Percentiles rank a stretch among this genome's conserved stretches.
These are phyloP conservation scores for Tenualosa ilisha DNA, from an alignment of 2,797 vertebrate genomes.

Conservation along the genomic window DNA sequence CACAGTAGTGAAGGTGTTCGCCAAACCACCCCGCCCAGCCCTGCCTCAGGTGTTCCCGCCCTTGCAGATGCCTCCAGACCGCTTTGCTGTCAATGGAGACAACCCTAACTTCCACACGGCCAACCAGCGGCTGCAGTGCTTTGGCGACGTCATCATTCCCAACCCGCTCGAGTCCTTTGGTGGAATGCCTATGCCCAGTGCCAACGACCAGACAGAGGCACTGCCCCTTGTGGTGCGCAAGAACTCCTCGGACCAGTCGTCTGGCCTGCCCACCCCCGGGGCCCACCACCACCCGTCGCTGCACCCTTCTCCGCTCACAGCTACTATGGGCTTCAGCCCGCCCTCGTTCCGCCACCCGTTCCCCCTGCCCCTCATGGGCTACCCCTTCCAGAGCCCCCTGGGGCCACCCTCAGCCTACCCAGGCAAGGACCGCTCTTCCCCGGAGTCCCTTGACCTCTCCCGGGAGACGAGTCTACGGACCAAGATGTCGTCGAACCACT, in stretches of 20 bases:
- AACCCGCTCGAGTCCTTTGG: conserved; percentile 90
- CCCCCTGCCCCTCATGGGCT: conserved; percentile 94
- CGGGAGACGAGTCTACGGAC: conserved; percentile 96
- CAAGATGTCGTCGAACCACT: conserved; percentile 96
- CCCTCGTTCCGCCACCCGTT: conserved; percentile 96
- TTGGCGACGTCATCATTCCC: conserved; percentile 92
- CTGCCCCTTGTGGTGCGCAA: conserved; percentile 96
- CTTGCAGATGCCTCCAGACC: conserved; percentile 72
- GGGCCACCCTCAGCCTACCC: conserved; percentile 85
- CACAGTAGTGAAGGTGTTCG: conserved; percentile 97
- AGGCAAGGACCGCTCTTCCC: conserved; percentile 90
- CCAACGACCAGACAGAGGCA: conserved; percentile 94
- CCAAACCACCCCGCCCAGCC: conserved; percentile 83
- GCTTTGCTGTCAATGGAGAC: conserved; percentile 74
- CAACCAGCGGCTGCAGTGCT: conserved; percentile 95
- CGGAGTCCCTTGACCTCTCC: conserved; percentile 92
- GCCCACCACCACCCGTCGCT: conserved; percentile 84
- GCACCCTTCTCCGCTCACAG: conserved; percentile 89
- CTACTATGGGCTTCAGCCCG: conserved; percentile 89
- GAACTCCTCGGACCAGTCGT: conserved; percentile 84
- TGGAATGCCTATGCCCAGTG: conserved; percentile 80
- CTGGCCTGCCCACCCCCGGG: conserved; percentile 76
- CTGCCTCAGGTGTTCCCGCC: conserved; percentile 85
- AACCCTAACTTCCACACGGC: conserved; percentile 91
- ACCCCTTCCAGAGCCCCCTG: conserved; percentile 92